Base-by-base conservation (phyloP, 2,797 vertebrate species). In the Etheostoma nigrum region DNA sequence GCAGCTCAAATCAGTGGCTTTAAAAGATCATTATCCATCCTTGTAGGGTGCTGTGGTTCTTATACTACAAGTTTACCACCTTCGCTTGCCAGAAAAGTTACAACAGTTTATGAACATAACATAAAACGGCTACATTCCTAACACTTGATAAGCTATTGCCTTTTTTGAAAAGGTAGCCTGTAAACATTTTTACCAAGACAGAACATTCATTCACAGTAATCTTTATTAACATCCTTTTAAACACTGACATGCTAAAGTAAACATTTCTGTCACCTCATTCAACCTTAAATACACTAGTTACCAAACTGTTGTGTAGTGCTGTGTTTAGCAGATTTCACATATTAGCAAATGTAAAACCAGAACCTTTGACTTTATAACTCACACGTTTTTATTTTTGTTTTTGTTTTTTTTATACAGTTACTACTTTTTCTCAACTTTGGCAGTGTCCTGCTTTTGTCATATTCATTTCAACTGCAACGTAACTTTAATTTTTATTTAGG, bases 121-220 rank as follows among this genome's bases (percentile, higher is more conserved):
- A 40, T 30, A 30, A 33, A 40, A 40, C 10, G 0, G 6, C 23
- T 53, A 18, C 13, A 62, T 25, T 51, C 49, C 1, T 10, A 8
- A 62, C 13, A 21, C 30, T 48, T 25, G 12, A 71, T 18, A 40
- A 48, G 6, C 2, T 63, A 11, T 25, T 62, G 4, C 1, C 3
- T 40, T 40, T 70, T 68, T 54, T 30, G 0, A 25, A 62, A 13
- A 53, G 2, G 45, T 72, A 63, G 60, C 40, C 79, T 67, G 82
- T 71, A 66, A 62, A 45, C 18, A n/a, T 62, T 44, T 44, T 15
- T 15, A 21, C 6, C 9, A 19, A 54, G 53, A 88, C 79, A 86
- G 78, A 69, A 79, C 62, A 54, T 59, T 63, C 44, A 81, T 88
- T 91, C 76, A 86, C 48, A 7, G 62, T 13, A 54, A 33, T 9